Evolutionary conservation across 2,888 invertebrate species (phyloP).

Genomic region (Caenorhabditis sp.): DNA sequence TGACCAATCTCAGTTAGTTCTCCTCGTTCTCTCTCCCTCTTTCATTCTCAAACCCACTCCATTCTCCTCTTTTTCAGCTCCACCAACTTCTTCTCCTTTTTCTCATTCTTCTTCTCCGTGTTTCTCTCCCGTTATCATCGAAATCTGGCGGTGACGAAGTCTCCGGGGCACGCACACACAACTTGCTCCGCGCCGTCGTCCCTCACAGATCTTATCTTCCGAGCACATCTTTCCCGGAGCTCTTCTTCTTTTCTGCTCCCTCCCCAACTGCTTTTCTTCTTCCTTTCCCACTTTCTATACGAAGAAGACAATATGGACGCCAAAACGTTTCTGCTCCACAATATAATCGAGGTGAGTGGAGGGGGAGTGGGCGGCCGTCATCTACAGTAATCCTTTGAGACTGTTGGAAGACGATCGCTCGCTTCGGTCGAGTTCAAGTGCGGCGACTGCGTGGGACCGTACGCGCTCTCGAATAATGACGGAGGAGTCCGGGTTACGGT

Average conservation of each 20-base stretch:
- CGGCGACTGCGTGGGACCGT: slow-evolving; percentile 50
- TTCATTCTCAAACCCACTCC: not conserved
- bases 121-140: slow-evolving; percentile 22
- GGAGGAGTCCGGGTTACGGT: slow-evolving; percentile 10
- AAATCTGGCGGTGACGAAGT: slow-evolving; percentile 16
- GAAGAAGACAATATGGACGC: slow-evolving; percentile 7
- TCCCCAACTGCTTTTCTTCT: slow-evolving; percentile 4
- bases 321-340: slow-evolving; percentile 3
- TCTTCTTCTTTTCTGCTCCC: slow-evolving; percentile 16
- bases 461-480: not conserved
- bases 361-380: not conserved
- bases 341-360: not conserved
- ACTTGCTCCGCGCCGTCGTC: slow-evolving; percentile 35
- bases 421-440: slow-evolving; percentile 24
- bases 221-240: slow-evolving; percentile 43
- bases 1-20: too few relatives aligned
- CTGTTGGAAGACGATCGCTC: not conserved
- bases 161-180: slow-evolving; percentile 32
- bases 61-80: too few relatives aligned
- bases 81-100: not conserved
- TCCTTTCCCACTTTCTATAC: slow-evolving; percentile 17
- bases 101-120: not conserved
- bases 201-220: slow-evolving; percentile 36
- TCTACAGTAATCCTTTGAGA: slow-evolving; percentile 15
- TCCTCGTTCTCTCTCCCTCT: not conserved